Conservation (phyloP, 1,140 invertebrate genomes). For the Pollicipes pollicipes region DNA sequence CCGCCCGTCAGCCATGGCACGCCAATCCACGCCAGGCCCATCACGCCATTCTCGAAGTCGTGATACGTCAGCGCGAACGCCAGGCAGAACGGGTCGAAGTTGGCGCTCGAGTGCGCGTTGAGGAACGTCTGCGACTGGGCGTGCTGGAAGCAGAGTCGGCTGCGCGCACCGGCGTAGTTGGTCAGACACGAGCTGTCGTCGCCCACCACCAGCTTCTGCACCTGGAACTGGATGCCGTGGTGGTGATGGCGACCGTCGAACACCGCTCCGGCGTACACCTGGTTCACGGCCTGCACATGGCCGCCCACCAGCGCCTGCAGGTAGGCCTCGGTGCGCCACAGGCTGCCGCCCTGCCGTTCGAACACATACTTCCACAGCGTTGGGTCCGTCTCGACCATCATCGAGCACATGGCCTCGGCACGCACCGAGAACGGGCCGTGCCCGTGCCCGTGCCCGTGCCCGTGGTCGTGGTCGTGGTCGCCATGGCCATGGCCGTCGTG, state of each 20-base stretch:
- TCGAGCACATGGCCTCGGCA: constrained; percentile 82
- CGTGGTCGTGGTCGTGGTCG: no score
- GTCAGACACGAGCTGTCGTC: constrained; percentile 58
- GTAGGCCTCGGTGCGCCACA: constrained; percentile 81
- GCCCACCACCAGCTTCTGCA: constrained; percentile 85
- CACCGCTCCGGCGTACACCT: constrained; percentile 86
- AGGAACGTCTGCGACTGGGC: constrained; percentile 99
- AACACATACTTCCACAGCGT: constrained; percentile 84
- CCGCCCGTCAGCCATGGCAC: constrained; percentile 41
- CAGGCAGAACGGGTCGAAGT: constrained; percentile 95
- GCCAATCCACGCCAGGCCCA: constrained; percentile 96
- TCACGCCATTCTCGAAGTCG: constrained; percentile 88
- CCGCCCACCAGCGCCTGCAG: constrained; percentile 92
- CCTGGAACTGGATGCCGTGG: constrained; percentile 92
- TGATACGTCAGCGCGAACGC: constrained; percentile 96
- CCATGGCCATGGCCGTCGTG: constrained; percentile 52
- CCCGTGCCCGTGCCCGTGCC: no score
- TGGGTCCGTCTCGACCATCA: constrained; percentile 95
- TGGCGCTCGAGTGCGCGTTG: constrained; percentile 87
- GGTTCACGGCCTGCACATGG: constrained; percentile 95
- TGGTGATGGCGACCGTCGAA: constrained; percentile 68
- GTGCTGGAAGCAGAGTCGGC: constrained; percentile 90
- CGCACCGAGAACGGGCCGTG: no score
- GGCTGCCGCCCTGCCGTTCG: constrained; percentile 31
- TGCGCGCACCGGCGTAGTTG: constrained; percentile 46